Conservation (phyloP, 2,888 invertebrate genomes). For the Gymnosoma rotundatum region DNA sequence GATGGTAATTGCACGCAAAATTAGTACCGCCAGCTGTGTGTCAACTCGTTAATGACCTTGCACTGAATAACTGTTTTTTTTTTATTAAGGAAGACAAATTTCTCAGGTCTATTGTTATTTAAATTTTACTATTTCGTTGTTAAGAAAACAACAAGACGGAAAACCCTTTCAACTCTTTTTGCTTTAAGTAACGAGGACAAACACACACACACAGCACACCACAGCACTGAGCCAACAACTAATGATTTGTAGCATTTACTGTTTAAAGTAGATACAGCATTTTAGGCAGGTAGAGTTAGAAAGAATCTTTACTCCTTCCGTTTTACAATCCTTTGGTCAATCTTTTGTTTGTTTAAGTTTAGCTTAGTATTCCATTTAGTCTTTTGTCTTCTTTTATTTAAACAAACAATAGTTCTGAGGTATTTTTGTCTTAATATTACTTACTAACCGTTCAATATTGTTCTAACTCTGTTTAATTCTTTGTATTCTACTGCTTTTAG, state of each 20-base stretch:
- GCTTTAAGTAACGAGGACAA: neutral
- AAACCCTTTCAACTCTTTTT: constrained; percentile 63
- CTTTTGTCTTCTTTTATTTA: constrained; percentile 49
- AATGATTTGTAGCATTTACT: constrained; percentile 10
- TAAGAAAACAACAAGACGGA: constrained; percentile 5
- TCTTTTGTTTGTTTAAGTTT: constrained; percentile 34
- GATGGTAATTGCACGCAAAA: constrained; percentile 69
- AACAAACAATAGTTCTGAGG: constrained; percentile 64
- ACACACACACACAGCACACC: neutral
- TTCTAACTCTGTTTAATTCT: neutral
- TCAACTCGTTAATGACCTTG: constrained; percentile 65
- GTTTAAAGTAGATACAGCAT: neutral
- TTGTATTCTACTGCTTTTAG: neutral
- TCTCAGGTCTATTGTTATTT: constrained; percentile 52
- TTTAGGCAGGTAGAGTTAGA: constrained; percentile 18
- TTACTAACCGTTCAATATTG: constrained; percentile 60
- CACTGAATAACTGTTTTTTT: constrained; percentile 41
- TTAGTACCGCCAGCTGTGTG: constrained; percentile 62
- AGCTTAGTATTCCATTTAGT: constrained; percentile 56
- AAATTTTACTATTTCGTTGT: constrained; percentile 32
- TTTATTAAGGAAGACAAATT: constrained; percentile 6
- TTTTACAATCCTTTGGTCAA: constrained; percentile 42
- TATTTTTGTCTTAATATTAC: constrained; percentile 59
- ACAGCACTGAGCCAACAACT: neutral
- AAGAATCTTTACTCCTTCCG: constrained; percentile 54